These are phyloP conservation scores for Tetramorium alpestre DNA, from an alignment of 1,140 invertebrate species.

Conservation along the genomic window DNA sequence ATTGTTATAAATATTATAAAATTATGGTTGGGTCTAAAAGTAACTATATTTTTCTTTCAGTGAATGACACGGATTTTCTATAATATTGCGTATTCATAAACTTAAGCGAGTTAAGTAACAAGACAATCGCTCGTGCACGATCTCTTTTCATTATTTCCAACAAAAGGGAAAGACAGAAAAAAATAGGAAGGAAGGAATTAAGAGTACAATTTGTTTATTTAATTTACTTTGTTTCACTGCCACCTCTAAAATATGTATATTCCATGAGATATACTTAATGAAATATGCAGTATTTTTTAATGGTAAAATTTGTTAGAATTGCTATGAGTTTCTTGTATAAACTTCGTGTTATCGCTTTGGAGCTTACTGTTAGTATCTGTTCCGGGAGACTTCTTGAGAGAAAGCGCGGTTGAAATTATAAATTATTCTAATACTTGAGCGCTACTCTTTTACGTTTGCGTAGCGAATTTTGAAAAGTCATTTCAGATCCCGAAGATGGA, in stretches of 20 bases:
- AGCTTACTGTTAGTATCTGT: slow-evolving; percentile 5
- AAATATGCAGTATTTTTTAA: slow-evolving; percentile 2
- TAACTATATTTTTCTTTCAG: too few species aligned
- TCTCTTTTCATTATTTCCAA: background rate
- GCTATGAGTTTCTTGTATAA: slow-evolving; percentile 14
- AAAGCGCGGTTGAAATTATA: slow-evolving; percentile 39
- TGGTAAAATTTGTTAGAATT: background rate
- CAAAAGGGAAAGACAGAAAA: background rate
- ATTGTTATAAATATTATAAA: too few species aligned
- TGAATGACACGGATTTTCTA: background rate
- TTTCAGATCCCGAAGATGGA: slow-evolving; percentile 25
- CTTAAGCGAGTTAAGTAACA: background rate
- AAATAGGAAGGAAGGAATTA: background rate
- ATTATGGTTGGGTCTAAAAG: too few species aligned
- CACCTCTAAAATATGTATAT: background rate
- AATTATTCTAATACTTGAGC: slow-evolving; percentile 40
- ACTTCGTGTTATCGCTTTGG: slow-evolving; percentile 42
- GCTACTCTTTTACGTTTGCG: slow-evolving; percentile 9
- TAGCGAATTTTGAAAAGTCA: background rate
- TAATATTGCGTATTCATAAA: background rate
- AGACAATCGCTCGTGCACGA: background rate
- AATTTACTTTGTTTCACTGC: background rate
- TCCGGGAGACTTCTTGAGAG: background rate
- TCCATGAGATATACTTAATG: background rate
- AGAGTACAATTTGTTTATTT: background rate